phyloP scores from a whole-genome alignment of 2,888 invertebrate species.

The Bedellia somnulentella region DNA sequence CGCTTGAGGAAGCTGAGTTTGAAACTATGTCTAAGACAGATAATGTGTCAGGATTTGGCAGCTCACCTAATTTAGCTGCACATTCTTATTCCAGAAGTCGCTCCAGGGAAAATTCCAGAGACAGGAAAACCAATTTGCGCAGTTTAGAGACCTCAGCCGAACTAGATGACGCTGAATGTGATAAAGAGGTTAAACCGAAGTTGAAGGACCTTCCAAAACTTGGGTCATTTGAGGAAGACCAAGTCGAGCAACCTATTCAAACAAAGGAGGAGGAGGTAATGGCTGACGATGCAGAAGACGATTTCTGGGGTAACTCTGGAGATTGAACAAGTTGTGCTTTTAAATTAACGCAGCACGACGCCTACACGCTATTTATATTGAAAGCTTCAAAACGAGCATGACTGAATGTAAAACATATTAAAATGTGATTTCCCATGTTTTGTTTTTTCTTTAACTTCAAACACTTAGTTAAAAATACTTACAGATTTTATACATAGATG shows the following conservation, averaged over 20 bases:
- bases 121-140: slow-evolving; percentile 29
- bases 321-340: slow-evolving; percentile 35
- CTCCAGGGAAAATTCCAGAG: slow-evolving; percentile 39
- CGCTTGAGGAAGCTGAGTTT: slow-evolving; percentile 65
- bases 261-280: slow-evolving; percentile 30
- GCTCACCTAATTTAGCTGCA: slow-evolving; percentile 51
- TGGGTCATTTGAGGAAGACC: slow-evolving; percentile 43
- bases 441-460: too few relatives aligned
- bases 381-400: slow-evolving; percentile 46
- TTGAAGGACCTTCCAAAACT: slow-evolving; percentile 32
- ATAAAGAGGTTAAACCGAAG: slow-evolving; percentile 15
- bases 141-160: slow-evolving; percentile 23
- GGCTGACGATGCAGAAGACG: slow-evolving; percentile 31
- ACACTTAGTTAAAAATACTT: too few relatives aligned
- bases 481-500: slow-evolving; percentile 3
- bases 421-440: slow-evolving; percentile 27
- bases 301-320: slow-evolving; percentile 48
- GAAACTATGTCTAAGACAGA: slow-evolving; percentile 30
- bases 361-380: slow-evolving; percentile 16
- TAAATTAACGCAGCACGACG: slow-evolving; percentile 26
- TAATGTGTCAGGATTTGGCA: slow-evolving; percentile 26
- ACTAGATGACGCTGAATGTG: slow-evolving; percentile 19
- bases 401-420: slow-evolving; percentile 38
- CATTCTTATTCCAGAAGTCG: slow-evolving; percentile 60
- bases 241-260: slow-evolving; percentile 23